Evolutionary conservation across 2,797 vertebrate species (phyloP).

Genomic region (Pangasius djambal): DNA sequence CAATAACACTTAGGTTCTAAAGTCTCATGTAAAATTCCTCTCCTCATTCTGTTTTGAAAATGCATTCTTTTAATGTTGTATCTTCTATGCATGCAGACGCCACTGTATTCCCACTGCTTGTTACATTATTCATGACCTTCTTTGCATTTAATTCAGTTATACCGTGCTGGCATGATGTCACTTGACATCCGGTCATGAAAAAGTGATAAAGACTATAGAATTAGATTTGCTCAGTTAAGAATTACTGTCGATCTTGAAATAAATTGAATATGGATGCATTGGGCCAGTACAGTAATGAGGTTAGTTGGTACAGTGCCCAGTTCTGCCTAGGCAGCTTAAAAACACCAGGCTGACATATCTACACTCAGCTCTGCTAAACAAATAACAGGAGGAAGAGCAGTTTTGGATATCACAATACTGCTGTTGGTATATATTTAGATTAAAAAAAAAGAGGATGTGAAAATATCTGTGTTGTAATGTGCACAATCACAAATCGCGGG

Average conservation of each 20-base stretch:
- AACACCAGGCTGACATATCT: not conserved
- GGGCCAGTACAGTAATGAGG: slow-evolving; percentile 17
- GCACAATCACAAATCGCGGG: not conserved
- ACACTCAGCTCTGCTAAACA: not conserved
- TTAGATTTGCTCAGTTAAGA: slow-evolving; percentile 15
- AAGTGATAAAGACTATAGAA: slow-evolving; percentile 1
- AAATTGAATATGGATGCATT: slow-evolving; percentile 23
- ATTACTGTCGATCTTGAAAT: slow-evolving; percentile 10
- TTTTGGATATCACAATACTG: not conserved
- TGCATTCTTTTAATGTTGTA: not conserved
- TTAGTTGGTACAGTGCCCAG: slow-evolving; percentile 7
- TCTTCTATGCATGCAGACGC: not conserved
- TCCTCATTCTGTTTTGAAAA: slow-evolving; percentile 1
- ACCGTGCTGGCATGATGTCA: slow-evolving; percentile 13
- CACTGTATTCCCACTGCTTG: slow-evolving; percentile 2
- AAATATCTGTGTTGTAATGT: not conserved
- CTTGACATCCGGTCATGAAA: not conserved
- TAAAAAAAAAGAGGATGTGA: not conserved
- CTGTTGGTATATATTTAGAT: not conserved
- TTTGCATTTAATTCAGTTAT: not conserved
- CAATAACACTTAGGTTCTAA: slow-evolving; percentile 38
- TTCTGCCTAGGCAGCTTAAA: slow-evolving; percentile 5
- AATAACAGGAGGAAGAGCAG: not conserved
- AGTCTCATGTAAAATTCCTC: slow-evolving; percentile 32
- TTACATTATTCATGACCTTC: slow-evolving; percentile 25